A percentile compares a stretch with the other conserved stretches of the same genome.
Conservation (phyloP, 2,113 vertebrate genomes). For the Bungarus multicinctus region DNA sequence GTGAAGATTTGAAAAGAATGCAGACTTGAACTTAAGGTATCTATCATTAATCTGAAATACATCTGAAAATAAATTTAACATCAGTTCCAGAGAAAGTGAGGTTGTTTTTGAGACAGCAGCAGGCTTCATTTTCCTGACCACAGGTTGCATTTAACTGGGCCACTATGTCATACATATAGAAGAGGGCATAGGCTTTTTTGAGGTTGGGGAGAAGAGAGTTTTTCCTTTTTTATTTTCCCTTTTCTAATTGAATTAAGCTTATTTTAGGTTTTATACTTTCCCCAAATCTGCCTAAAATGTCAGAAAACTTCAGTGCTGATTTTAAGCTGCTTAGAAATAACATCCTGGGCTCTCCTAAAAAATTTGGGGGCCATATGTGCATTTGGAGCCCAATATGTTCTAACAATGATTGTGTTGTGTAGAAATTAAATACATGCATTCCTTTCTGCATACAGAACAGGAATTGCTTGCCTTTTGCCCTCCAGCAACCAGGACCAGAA, state of each 20-base stretch:
- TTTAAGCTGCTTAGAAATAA: not conserved
- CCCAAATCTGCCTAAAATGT: not conserved
- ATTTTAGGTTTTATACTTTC: not conserved
- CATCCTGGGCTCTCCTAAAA: not conserved
- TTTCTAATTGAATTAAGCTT: not conserved
- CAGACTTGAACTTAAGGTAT: not conserved
- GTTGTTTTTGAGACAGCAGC: not conserved
- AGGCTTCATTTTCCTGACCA: not conserved
- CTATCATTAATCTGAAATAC: not conserved
- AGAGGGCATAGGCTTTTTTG: not conserved
- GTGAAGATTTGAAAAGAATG: not conserved
- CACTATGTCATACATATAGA: not conserved
- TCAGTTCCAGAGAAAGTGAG: not conserved
- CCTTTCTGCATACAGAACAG: not conserved
- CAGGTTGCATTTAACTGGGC: not conserved
- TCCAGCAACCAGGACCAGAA: not conserved
- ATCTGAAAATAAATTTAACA: not conserved
- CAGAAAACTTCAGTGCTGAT: not conserved
- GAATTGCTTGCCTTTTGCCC: not conserved
- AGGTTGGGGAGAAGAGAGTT: not conserved
- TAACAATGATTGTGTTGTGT: not conserved
- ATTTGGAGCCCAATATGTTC: not conserved
- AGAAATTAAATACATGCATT: not conserved
- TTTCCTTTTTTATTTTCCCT: not conserved
- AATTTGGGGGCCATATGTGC: not conserved